Evolutionary conservation across 1,140 invertebrate genomes (phyloP).

Genomic region (Orchesella cincta): DNA sequence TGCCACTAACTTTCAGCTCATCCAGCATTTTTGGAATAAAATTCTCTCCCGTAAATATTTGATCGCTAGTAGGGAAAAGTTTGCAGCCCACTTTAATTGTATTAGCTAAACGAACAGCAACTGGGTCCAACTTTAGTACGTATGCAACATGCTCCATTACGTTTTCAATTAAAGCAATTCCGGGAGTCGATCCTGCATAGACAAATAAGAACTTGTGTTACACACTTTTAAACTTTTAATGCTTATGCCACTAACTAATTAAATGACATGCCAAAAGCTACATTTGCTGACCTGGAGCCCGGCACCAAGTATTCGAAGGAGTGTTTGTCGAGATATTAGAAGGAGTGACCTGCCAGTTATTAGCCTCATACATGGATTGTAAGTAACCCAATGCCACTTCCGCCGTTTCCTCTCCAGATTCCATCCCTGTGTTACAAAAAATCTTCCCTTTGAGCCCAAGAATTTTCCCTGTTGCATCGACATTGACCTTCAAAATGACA

Average conservation of each 20-base stretch:
- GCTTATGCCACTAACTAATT: too few relatives aligned
- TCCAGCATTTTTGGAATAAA: constrained; percentile 38
- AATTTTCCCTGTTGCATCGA: constrained; percentile 67
- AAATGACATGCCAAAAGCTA: not conserved
- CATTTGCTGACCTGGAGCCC: constrained; percentile 61
- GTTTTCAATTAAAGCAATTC: constrained; percentile 56
- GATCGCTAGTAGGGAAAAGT: not conserved
- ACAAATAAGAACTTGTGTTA: too few relatives aligned
- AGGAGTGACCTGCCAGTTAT: constrained; percentile 61
- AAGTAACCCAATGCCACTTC: constrained; percentile 15
- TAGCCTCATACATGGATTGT: constrained; percentile 33
- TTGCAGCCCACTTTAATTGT: constrained; percentile 57
- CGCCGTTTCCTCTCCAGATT: constrained; percentile 61
- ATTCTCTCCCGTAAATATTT: constrained; percentile 52
- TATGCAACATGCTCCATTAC: constrained; percentile 60
- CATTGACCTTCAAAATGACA: constrained; percentile 57
- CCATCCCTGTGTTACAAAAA: constrained; percentile 67
- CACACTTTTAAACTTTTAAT: too few relatives aligned
- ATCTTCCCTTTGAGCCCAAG: constrained; percentile 66
- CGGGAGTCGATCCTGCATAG: constrained; percentile 50
- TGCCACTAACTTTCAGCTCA: constrained; percentile 30
- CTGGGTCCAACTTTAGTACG: constrained; percentile 55
- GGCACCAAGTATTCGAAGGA: constrained; percentile 63
- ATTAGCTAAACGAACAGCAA: constrained; percentile 62
- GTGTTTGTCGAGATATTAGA: constrained; percentile 64